Evolutionary conservation across 2,888 invertebrate genomes (phyloP), one percentile per base, ranked within the genome.

Genomic region (Sicus ferrugineus): DNA sequence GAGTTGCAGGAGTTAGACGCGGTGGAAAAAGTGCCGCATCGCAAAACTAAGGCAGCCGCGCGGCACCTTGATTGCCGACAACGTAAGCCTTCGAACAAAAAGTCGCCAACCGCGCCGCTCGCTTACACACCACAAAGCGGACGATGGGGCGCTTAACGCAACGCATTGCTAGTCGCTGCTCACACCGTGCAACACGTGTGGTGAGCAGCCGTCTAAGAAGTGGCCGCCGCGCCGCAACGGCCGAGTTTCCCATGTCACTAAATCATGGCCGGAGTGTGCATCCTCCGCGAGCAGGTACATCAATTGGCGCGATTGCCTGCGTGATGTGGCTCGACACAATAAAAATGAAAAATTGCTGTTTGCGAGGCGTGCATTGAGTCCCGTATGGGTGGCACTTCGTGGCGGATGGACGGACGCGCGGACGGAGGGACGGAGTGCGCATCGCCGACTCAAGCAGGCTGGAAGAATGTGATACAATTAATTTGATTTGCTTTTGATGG

Each of bases 401-500:
- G 42, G 42, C 42, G 7, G 11, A 9, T 11, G 38, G 7, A 14
- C 16, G 2, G 26, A 23, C 54, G 28, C 23, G 9, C 28, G 28
- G 56, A 28, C 56, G 11, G 14, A 7, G 34, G 9, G 14, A 34
- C 34, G 7, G 34, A 34, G 34, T 34, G 34, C 34, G 7, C 34
- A 1, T 34, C 42, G 42, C 9, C n/a, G 3, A 9, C 42, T 1
- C 38, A 42, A 34, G n/a, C n/a, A 52, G 71, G 73, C 70, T 72
- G 69, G 69, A 71, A 70, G 64, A 52, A 59, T 62, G 59, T 74
- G 73, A 73, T 72, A 73, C 74, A 75, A 76, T 75, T 74, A 76
- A 76, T 75, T 75, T 74, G 73, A 74, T 73, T 74, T 74, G 62
- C 73, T 73, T 75, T 76, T 76, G 76, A 76, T 76, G 72, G 74